Evolutionary conservation across 2,113 vertebrate species (phyloP).

Genomic region (Sinocyclocheilus anshuiensis): DNA sequence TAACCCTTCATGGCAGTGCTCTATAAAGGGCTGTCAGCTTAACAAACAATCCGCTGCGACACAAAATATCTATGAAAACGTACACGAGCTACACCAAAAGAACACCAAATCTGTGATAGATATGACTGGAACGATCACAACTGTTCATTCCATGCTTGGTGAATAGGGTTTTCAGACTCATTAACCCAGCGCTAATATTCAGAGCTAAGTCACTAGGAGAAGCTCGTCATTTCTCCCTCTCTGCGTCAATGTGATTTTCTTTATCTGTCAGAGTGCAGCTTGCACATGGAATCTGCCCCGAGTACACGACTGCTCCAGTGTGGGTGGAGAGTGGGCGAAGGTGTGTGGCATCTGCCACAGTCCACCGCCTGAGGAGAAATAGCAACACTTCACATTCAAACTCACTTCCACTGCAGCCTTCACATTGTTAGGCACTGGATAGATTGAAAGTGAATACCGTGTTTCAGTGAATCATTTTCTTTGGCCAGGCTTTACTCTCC

Average conservation of each 20-base stretch:
- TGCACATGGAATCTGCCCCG: slow-evolving; percentile 77
- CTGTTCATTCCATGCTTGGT: slow-evolving; percentile 21
- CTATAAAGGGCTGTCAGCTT: slow-evolving; percentile 50
- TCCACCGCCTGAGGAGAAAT: slow-evolving; percentile 79
- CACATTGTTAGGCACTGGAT: slow-evolving; percentile 67
- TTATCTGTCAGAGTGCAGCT: slow-evolving; percentile 82
- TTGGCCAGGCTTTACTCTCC: slow-evolving; percentile 69
- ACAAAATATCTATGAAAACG: slow-evolving; percentile 43
- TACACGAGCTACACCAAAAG: slow-evolving; percentile 10
- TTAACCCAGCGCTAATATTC: slow-evolving; percentile 28
- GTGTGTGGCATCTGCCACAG: slow-evolving; percentile 80
- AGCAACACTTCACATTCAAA: slow-evolving; percentile 76
- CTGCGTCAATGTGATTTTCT: slow-evolving; percentile 81
- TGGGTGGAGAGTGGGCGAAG: slow-evolving; percentile 82
- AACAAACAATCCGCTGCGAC: slow-evolving; percentile 23
- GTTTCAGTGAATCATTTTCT: slow-evolving; percentile 76
- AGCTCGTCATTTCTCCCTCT: slow-evolving; percentile 71
- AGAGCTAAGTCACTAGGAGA: slow-evolving; percentile 60
- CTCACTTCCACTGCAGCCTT: slow-evolving; percentile 75
- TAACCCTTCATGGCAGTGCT: slow-evolving; percentile 42
- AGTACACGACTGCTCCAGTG: slow-evolving; percentile 76
- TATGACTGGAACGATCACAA: slow-evolving; percentile 41
- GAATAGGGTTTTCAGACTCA: slow-evolving; percentile 39
- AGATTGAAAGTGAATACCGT: slow-evolving; percentile 62
- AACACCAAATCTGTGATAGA: slow-evolving; percentile 30